Conservation (phyloP, 2,888 invertebrate species). For the Dasysyrphus albostriatus region DNA sequence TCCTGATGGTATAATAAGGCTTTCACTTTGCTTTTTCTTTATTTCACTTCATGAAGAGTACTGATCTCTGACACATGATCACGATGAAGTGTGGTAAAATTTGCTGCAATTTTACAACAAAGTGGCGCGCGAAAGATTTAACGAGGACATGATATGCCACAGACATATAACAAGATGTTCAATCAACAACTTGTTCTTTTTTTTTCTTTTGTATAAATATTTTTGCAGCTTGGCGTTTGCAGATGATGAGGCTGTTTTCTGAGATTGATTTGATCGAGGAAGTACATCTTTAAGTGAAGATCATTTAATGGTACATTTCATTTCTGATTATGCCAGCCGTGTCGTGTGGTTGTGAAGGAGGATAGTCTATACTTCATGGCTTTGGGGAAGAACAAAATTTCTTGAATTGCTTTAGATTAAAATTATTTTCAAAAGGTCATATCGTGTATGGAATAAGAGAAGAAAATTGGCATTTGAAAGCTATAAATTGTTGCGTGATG, state of each 20-base stretch:
- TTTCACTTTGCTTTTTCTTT: conserved; percentile 39
- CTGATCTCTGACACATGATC: conserved; percentile 60
- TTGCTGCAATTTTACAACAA: conserved; percentile 70
- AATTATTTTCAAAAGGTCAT: conserved; percentile 50
- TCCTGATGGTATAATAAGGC: conserved; percentile 21
- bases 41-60: conserved; percentile 1
- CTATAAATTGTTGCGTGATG: conserved; percentile 22
- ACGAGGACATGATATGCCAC: conserved; percentile 68
- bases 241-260: conserved; percentile 8
- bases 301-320: conserved; percentile 41
- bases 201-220: conserved; percentile 6
- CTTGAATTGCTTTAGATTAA: conserved; percentile 44
- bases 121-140: conserved; percentile 65
- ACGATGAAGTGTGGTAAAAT: conserved; percentile 70
- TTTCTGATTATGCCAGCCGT: conserved; percentile 16
- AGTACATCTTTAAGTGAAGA: conserved; percentile 37
- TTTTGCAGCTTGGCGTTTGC: conserved; percentile 14
- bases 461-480: conserved; percentile 54
- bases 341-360: not conserved
- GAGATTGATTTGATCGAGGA: conserved; percentile 37
- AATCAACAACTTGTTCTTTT: conserved; percentile 18
- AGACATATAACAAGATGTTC: conserved; percentile 51
- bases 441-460: conserved; percentile 25
- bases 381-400: conserved; percentile 13
- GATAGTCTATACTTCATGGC: not conserved